phyloP scores from a whole-genome alignment of 2,888 invertebrate genomes.

The Phorcus lineatus region DNA sequence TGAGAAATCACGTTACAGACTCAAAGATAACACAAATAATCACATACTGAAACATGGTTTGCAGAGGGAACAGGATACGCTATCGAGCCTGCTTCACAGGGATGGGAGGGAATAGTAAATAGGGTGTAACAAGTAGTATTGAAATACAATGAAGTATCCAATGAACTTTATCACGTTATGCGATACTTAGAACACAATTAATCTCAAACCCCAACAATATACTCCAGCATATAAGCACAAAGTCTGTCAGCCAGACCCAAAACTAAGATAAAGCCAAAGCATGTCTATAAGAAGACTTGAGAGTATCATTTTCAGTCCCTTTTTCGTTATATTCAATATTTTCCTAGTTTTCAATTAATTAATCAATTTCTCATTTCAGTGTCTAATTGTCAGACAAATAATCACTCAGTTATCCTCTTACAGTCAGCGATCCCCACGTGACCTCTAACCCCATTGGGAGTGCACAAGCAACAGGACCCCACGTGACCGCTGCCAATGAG shows the following conservation, averaged over 20 bases:
- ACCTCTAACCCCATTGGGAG: not conserved
- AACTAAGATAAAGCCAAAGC: too few relatives aligned
- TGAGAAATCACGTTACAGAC: not conserved
- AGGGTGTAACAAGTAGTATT: not conserved
- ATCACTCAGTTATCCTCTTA: conserved; percentile 2
- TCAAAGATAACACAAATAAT: not conserved
- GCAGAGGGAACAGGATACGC: not conserved
- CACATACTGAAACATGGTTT: not conserved
- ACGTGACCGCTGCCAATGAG: conserved; percentile 3
- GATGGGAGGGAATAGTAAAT: not conserved
- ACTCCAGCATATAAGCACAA: too few relatives aligned
- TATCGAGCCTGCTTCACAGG: not conserved
- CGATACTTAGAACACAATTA: not conserved
- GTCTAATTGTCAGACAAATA: too few relatives aligned
- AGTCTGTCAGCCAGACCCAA: too few relatives aligned
- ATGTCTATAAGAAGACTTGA: too few relatives aligned
- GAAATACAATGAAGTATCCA: not conserved
- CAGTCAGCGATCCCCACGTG: not conserved
- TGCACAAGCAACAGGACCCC: not conserved
- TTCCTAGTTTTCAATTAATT: too few relatives aligned
- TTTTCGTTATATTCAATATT: too few relatives aligned
- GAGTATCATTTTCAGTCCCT: too few relatives aligned
- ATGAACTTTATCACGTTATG: not conserved
- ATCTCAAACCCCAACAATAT: not conserved
- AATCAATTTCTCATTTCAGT: too few relatives aligned